These are phyloP conservation scores for Lophotriccus pileatus DNA, from an alignment of 2,797 vertebrate species.

Conservation along the genomic window DNA sequence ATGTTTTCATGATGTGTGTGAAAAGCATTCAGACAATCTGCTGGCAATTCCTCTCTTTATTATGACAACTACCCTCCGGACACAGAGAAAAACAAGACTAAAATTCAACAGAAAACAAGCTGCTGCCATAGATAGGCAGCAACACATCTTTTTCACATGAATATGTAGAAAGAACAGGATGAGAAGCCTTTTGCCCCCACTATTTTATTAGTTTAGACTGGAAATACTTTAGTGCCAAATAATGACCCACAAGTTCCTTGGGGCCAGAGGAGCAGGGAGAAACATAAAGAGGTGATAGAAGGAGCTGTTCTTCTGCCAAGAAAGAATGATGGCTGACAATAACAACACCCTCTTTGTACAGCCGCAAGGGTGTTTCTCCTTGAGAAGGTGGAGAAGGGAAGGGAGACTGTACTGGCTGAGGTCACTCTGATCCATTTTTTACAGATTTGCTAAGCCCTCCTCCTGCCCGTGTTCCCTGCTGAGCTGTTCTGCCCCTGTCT, in stretches of 20 bases:
- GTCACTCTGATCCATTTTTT: conserved; percentile 6
- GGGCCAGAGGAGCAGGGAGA: neutral
- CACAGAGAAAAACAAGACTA: neutral
- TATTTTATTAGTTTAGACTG: neutral
- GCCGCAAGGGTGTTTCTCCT: neutral
- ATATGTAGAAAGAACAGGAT: neutral
- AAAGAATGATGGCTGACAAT: neutral
- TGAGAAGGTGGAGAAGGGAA: neutral
- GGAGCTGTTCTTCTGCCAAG: neutral
- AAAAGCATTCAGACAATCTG: conserved; percentile 44
- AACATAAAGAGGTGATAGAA: neutral
- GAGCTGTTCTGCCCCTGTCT: neutral
- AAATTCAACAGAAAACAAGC: conserved; percentile 25
- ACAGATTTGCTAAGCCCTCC: neutral
- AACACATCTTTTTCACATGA: neutral
- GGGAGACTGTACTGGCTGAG: neutral
- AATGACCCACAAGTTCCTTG: neutral
- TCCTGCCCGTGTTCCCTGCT: neutral
- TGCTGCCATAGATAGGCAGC: neutral
- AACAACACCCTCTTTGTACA: neutral
- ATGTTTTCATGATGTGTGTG: conserved; percentile 45
- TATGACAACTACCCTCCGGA: conserved; percentile 11
- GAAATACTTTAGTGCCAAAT: neutral
- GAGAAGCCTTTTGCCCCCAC: neutral
- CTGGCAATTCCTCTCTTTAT: conserved; percentile 19